Evolutionary conservation across 2,113 vertebrate species (phyloP), one percentile per base, ranked within the genome.

Genomic region (Istiophorus platypterus): DNA sequence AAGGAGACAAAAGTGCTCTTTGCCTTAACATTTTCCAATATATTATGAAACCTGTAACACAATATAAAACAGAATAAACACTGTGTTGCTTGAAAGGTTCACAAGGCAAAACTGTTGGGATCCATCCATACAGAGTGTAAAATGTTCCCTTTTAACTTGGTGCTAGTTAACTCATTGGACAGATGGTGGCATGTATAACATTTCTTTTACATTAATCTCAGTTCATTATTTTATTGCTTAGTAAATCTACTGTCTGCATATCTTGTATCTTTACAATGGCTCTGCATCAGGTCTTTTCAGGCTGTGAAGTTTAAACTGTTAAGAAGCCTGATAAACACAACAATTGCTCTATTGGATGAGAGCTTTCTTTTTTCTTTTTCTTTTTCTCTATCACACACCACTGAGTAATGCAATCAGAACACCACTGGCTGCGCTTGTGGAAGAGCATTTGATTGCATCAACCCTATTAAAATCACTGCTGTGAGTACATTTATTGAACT

Each of bases 391-490:
- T 59, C 17, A 57, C n/a, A 49, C 22, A 47, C 2, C 42, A 29
- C 18, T 62, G 26, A 82, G 11, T 39, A 24, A 81, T 52, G 39
- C 68, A 56, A 76, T 39, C 20, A 51, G 9, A 29, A 2, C n/a
- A 26, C 14, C 24, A 20, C 12, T 15, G 24, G 29, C 12, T 26
- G 52, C 34, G 56, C 13, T 18, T 57, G 24, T 2, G 10, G 13
- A 29, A 67, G 7, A 26, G 12, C 15, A n/a, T 64, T 52, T 63
- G 26, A 58, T 47, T 47, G 6, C 15, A 31, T 22, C 31, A 56
- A 47, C 24, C 7, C 42, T 17, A 1, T 39, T 5, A 63, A 54
- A 41, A 15, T 68, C 71, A 42, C 5, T 8, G 5, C 26, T 81
- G 13, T 59, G 31, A 42, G 14, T 7, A 18, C 0, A 24, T 67